Evolutionary conservation across 2,113 vertebrate species (phyloP).

Genomic region (Clarias macrocephalus): DNA sequence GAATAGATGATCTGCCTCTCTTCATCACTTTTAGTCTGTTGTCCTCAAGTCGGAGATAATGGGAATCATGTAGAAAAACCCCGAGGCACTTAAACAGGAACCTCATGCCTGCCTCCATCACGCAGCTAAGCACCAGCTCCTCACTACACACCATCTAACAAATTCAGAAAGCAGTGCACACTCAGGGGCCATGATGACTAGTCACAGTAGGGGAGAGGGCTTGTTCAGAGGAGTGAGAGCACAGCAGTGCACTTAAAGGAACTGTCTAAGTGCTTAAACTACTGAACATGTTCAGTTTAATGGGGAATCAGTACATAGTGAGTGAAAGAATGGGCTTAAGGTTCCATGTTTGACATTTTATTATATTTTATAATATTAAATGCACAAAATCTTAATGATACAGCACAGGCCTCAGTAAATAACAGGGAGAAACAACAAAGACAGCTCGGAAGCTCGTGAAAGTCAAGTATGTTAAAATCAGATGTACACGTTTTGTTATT

Average conservation of each 20-base stretch:
- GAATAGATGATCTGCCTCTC: conserved; percentile 7
- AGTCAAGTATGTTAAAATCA: too few species aligned
- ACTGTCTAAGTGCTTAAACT: not conserved
- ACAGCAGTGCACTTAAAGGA: not conserved
- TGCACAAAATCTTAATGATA: not conserved
- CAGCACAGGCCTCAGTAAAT: not conserved
- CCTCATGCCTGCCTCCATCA: not conserved
- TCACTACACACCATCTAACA: not conserved
- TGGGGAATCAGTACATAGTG: not conserved
- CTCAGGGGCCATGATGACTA: not conserved
- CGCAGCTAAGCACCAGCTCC: not conserved
- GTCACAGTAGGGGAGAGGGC: not conserved
- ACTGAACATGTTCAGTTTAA: too few species aligned
- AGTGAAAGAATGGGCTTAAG: not conserved
- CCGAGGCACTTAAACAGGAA: conserved; percentile 27
- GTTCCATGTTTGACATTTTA: not conserved
- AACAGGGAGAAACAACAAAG: not conserved
- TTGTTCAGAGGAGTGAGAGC: not conserved
- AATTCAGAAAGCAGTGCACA: not conserved
- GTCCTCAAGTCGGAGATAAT: conserved; percentile 34
- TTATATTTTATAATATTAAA: not conserved
- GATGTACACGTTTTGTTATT: not conserved
- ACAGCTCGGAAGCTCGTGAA: not conserved
- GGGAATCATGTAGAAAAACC: conserved; percentile 36
- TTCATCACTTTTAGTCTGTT: not conserved